These are phyloP conservation scores for Drosophila sechellia DNA, from an alignment of 1,140 invertebrate species.

Conservation along the genomic window DNA sequence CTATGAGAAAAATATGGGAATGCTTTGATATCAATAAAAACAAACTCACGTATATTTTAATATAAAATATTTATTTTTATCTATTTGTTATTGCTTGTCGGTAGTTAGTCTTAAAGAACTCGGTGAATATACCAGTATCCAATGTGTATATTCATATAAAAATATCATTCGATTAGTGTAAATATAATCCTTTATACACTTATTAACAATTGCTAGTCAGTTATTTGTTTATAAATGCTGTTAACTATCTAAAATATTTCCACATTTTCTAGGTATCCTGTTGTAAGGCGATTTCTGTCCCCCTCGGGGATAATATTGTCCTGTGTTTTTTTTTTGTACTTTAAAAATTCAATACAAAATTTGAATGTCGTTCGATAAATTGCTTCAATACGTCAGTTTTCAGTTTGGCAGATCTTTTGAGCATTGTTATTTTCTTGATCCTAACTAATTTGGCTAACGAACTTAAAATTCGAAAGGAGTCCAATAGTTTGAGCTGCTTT, in stretches of 20 bases:
- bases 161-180: constrained; percentile 45
- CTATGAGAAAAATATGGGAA: background rate
- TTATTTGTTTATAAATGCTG: constrained; percentile 31
- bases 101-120: constrained; percentile 42
- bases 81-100: constrained; percentile 44
- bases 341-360: constrained; percentile 8
- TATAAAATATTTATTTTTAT: constrained; percentile 40
- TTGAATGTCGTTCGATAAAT: constrained; percentile 8
- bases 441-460: constrained; percentile 26
- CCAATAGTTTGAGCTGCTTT: constrained; percentile 1
- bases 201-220: constrained; percentile 52
- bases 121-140: constrained; percentile 23
- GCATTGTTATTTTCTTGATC: constrained; percentile 24
- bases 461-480: constrained; percentile 33
- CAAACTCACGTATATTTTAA: background rate
- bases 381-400: constrained; percentile 13
- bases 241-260: constrained; percentile 42
- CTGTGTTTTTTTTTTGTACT: constrained; percentile 17
- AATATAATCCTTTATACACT: constrained; percentile 35
- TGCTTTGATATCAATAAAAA: background rate
- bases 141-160: constrained; percentile 33
- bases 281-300: constrained; percentile 21
- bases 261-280: constrained; percentile 48
- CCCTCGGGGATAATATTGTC: constrained; percentile 35
- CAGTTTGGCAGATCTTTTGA: constrained; percentile 26